Evolutionary conservation across 1,140 invertebrate genomes (phyloP), one percentile per base, ranked within the genome.

Genomic region (Sitobion miscanthi): DNA sequence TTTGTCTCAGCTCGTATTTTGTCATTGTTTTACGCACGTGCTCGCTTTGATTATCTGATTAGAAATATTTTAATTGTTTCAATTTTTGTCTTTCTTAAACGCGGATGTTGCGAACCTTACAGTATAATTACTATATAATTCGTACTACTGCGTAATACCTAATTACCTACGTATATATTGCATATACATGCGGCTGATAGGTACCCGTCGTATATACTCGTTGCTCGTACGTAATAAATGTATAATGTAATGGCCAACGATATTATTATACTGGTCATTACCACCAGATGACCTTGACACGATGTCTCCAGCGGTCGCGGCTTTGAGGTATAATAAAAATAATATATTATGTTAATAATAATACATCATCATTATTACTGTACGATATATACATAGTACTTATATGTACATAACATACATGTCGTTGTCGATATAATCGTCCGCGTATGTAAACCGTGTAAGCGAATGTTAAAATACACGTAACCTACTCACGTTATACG

Each of bases 261-360:
- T 45, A 45, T 85, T 25, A 42, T 42, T 42, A 42, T 38, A 25
- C n/a, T 83, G 90, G 30, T 91, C 90, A 91, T 91, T 91, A 91
- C 42, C 90, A 38, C 30, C 69, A 20, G 90, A 20, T 45, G 42
- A 91, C 69, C 69, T 83, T 91, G 90, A 91, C 90, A 91, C 35
- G 21, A 57, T 54, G 87, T 47, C 86, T 87, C 25, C 42, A 3
- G 52, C 62, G 62, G 30, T 69, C 62, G 62, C 21, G 3, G 42
- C 38, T 38, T 20, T 25, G 23, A 42, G 35, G 9, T 38, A 85
- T 45, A 45, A 17, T 20, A 91, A 49, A 20, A 52, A 47, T 62
- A 62, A 47, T 62, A 62, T 52, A 49, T 47, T 9, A 30, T 90
- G 57, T 38, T 47, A 45, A 30, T 47, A 30, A 47, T 47, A 47